Evolutionary conservation across 2,113 vertebrate species (phyloP).

Genomic region (Pterocles burchelli): DNA sequence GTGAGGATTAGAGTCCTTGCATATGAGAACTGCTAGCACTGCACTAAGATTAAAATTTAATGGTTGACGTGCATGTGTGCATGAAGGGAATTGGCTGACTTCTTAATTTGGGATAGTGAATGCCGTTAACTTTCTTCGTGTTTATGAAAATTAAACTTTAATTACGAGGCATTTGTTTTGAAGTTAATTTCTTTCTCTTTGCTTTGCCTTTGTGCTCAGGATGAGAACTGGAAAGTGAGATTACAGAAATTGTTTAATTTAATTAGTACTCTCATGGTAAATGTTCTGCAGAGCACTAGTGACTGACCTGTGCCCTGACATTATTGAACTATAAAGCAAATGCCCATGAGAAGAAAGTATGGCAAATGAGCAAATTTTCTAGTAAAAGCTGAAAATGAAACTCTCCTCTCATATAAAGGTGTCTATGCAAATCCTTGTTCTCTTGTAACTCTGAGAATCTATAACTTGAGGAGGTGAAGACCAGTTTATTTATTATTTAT

Average conservation of each 20-base stretch:
- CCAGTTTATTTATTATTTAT: background rate
- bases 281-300: slow-evolving; percentile 57
- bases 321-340: slow-evolving; percentile 61
- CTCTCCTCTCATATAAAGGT: background rate
- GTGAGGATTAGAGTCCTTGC: background rate
- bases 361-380: slow-evolving; percentile 8
- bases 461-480: background rate
- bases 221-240: slow-evolving; percentile 41
- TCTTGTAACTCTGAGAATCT: background rate
- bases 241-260: slow-evolving; percentile 57
- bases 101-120: background rate
- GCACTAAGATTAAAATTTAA: slow-evolving; percentile 24
- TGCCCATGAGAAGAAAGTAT: slow-evolving; percentile 18
- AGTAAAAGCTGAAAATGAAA: background rate
- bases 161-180: slow-evolving; percentile 38
- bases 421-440: background rate
- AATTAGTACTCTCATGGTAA: slow-evolving; percentile 54
- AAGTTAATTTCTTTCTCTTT: slow-evolving; percentile 41
- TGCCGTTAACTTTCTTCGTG: background rate
- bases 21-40: background rate
- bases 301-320: slow-evolving; percentile 66
- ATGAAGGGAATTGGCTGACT: background rate
- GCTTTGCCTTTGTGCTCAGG: slow-evolving; percentile 30
- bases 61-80: background rate
- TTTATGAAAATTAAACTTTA: slow-evolving; percentile 56